Conservation (phyloP, 2,113 vertebrate species). For the Hemibagrus wyckioides region DNA sequence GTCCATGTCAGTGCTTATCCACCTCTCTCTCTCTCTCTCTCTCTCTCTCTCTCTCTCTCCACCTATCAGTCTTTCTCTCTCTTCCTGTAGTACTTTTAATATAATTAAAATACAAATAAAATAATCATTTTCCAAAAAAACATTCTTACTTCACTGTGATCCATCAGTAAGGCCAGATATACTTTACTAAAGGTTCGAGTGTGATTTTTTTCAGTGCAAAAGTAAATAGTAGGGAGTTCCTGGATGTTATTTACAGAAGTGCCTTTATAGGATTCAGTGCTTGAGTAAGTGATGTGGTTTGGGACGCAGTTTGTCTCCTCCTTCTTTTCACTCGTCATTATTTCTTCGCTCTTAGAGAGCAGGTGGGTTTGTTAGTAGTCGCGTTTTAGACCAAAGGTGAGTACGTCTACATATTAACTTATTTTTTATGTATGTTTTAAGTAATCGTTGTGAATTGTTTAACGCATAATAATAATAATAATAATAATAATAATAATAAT, state of each 20-base stretch:
- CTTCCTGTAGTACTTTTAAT: background rate
- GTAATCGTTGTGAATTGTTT: background rate
- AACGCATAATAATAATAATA: background rate
- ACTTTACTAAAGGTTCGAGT: background rate
- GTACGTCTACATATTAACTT: background rate
- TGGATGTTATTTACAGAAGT: background rate
- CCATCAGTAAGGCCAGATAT: background rate
- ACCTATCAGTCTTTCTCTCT: too few relatives aligned
- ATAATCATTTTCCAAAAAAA: background rate
- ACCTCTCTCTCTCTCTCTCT: background rate
- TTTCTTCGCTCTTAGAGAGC: background rate
- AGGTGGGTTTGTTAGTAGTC: background rate
- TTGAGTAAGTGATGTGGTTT: background rate
- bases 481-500: too few relatives aligned
- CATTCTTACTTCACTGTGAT: background rate
- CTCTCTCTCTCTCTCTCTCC: background rate
- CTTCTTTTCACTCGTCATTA: background rate
- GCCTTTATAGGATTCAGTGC: background rate
- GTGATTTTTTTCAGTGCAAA: background rate
- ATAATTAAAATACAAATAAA: background rate
- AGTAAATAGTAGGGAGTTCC: background rate
- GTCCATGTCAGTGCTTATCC: constrained; percentile 2
- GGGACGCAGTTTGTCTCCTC: background rate
- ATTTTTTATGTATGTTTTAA: background rate
- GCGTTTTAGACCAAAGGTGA: background rate